Base-by-base conservation (phyloP, 2,797 vertebrate genomes). In the Sebastes taczanowskii region DNA sequence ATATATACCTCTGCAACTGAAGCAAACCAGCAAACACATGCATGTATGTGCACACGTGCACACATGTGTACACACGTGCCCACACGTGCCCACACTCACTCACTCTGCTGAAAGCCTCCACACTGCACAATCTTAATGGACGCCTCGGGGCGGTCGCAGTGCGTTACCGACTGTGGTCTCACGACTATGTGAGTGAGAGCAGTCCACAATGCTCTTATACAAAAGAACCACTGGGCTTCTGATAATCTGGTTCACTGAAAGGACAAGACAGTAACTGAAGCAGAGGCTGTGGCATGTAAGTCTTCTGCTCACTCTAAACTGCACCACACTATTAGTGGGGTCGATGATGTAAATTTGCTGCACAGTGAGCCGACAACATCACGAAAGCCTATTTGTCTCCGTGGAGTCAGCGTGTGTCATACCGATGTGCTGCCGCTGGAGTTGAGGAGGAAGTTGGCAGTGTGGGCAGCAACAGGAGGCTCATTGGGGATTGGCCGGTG, bases 381-480 rank as follows among this genome's bases (percentile, higher is more conserved):
- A 14, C 0, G 1, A 58, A 64, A 14, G 70, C 59, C 74, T 5
- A 56, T 69, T 77, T 29, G 61, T 78, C 84, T 74, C 53, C 1
- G 18, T 2, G 34, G 66, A 52, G 77, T 60, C 59, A 68, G 58
- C 13, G 11, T 1, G 22, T 2, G 77, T 88, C 88, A 80, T 95
- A 99, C 98, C 90, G 96, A 97, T 2, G 97, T 94, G 92, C 97
- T 97, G 91, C 96, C 97, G 0, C 97, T 99, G 90, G 98, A 96
- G 1, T 99, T 99, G 78, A 99, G 97, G 22, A 99, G 96, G 91
- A 99, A 99, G 94, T 99, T 99, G 86, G 98, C 98, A 0, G 98
- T 99, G 94, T 99, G 98, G 53, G 97, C 98, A 0, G 97, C 98
- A 0, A 96, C 95, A 0, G 98, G 98, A 0, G 98, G 98, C 88